Base-by-base conservation (phyloP, 2,113 vertebrate genomes). In the Galemys pyrenaicus region DNA sequence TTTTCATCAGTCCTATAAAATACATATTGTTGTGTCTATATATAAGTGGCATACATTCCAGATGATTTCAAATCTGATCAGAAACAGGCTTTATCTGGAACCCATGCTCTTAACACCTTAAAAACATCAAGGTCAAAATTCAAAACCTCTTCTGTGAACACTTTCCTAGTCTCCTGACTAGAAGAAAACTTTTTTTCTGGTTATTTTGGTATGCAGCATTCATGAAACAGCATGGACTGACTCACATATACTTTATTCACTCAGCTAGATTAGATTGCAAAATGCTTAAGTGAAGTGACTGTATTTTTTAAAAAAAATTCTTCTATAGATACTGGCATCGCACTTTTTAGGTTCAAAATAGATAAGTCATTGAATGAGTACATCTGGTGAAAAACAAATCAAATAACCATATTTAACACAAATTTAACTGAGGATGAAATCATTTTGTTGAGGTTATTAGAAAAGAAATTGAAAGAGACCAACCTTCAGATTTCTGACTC, bases 381-480 rank as follows among this genome's bases (percentile, higher is more conserved):
- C 4, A 39, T 64, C 28, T 54, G 2, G 22, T 64, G 73, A 46
- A 89, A 92, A 88, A 83, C 20, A 92, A 89, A 67, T 73, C 2
- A 62, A 87, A 77, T 60, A 39, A n/a, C 6, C 35, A 62, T 60
- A 17, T 74, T 54, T 58, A 79, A 64, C 22, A 82, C 28, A 92
- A 95, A 24, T 60, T 86, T 79, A 85, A 83, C 11, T 68, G 19
- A 91, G 12, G 28, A 5, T 67, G 16, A 82, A 87, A 30, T 26
- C 16, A 73, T 91, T 92, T 91, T 24, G 73, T 67, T 91, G 26
- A 80, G 9, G 3, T 46, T 90, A 71, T 68, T 92, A 83, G 24
- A 79, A 46, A 46, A 56, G 16, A 90, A 87, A 74, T 2, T n/a
- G 13, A 77, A 39, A 58, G 1, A 79, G 9, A 0, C 4, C 80